Evolutionary conservation across 2,113 vertebrate species (phyloP).

Genomic region (Illadopsis cleaveri): DNA sequence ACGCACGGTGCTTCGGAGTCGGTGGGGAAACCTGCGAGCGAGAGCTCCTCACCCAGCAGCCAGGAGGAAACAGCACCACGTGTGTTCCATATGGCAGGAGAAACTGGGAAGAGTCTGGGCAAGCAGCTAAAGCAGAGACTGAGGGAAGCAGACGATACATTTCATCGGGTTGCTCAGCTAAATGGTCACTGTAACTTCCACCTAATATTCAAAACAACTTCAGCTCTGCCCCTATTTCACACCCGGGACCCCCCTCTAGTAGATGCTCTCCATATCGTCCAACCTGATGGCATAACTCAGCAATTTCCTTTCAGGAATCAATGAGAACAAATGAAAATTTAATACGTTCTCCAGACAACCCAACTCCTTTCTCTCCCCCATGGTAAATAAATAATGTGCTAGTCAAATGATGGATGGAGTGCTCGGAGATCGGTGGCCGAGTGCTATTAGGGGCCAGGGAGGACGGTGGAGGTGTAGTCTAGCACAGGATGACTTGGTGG

Average conservation of each 20-base stretch:
- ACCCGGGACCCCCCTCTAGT: neutral
- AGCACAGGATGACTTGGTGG: neutral
- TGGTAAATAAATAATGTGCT: conserved; percentile 71
- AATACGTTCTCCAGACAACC: conserved; percentile 62
- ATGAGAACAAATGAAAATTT: conserved; percentile 70
- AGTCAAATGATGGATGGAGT: conserved; percentile 63
- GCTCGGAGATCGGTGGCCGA: neutral
- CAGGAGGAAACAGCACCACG: neutral
- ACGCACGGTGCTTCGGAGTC: rapidly evolving
- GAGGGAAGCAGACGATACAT: neutral
- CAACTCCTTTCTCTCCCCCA: conserved; percentile 56
- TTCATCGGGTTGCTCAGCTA: neutral
- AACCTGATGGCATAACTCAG: conserved; percentile 50
- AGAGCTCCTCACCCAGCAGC: neutral
- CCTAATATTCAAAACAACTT: neutral
- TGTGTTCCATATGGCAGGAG: neutral
- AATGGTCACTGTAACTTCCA: neutral
- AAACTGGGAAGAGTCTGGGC: neutral
- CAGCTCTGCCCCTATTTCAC: neutral
- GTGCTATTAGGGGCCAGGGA: conserved; percentile 30
- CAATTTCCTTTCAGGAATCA: conserved; percentile 64
- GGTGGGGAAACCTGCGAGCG: neutral
- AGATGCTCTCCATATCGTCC: neutral
- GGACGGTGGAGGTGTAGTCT: conserved; percentile 7
- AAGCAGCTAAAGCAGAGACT: neutral